Base-by-base conservation (phyloP, 23 tunicate genomes). In the Diplosoma virens region DNA sequence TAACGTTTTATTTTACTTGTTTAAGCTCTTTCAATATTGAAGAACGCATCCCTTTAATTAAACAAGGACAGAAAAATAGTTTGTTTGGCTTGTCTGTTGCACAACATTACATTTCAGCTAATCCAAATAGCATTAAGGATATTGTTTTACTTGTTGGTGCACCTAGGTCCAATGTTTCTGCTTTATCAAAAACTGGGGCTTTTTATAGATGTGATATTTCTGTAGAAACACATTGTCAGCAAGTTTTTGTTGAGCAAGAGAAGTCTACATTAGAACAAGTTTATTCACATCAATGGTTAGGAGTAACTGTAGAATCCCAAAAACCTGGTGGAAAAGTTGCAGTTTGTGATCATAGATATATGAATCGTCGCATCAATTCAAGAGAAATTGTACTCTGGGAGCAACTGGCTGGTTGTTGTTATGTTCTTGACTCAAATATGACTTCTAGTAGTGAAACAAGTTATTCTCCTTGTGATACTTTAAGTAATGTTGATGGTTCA, bases 51-150 rank as follows among this genome's bases (percentile, higher is more conserved):
- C 97, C 97, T 24, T 26, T 92, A 17, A 54, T 92, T 20, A 92
- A 85, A 61, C 30, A 6, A 1, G 97, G 97, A 26, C 84, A 87
- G 4, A 16, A 47, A 22, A 81, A 85, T 24, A 85, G 92, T 85
- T 85, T 85, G 71, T 92, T 92, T 76, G 97, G 97, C 3, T 59
- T 92, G 25, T 81, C 97, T 1, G 83, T 92, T 35, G 86, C 91
- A 30, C 69, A 75, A 66, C 97, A 92, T 71, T 77, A 89, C 72
- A 71, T 89, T 21, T 24, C 27, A 16, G 56, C 58, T 33, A 60
- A 60, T 36, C 16, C 80, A 18, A 71, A 34, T 50, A 54, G 32
- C 33, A 17, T 69, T 17, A 78, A 78, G 34, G 77, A 82, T 54
- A 79, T 64, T 17, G 77, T 82, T 84, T 82, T 87, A 30, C 67